Percentiles rank a stretch among this genome's conserved stretches.
phyloP scores from a whole-genome alignment of 2,888 invertebrate species.

The Zonitis immaculata region DNA sequence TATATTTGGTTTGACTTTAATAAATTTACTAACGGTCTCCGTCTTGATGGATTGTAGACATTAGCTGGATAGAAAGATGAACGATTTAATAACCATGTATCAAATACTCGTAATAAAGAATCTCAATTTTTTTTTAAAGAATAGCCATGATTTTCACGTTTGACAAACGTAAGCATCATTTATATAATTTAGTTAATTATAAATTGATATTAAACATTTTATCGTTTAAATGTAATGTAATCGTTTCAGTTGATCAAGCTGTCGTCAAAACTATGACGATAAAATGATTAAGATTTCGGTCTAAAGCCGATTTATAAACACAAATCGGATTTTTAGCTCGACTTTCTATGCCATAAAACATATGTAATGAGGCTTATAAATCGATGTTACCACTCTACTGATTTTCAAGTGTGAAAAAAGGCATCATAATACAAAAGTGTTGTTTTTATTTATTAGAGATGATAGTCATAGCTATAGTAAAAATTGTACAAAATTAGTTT shows the following conservation, averaged over 20 bases:
- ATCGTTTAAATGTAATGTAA: slow-evolving; percentile 3
- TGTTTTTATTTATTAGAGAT: no score
- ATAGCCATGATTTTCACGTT: background rate
- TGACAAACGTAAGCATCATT: no score
- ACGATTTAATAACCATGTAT: slow-evolving; percentile 8
- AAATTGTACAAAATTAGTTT: no score
- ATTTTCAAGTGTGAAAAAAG: no score
- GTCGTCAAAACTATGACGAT: background rate
- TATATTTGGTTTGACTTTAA: slow-evolving; percentile 3
- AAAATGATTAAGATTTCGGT: slow-evolving; percentile 5
- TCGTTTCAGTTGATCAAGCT: background rate
- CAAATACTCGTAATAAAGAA: no score
- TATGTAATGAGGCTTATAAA: background rate
- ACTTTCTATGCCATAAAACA: slow-evolving; percentile 2
- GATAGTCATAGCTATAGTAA: no score
- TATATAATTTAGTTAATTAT: background rate
- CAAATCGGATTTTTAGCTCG: slow-evolving; percentile 4
- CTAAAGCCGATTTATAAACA: slow-evolving; percentile 1
- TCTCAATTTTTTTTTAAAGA: no score
- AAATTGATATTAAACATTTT: background rate
- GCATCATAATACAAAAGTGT: no score
- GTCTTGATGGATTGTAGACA: slow-evolving; percentile 10
- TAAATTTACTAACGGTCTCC: slow-evolving; percentile 9
- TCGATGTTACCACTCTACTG: background rate
- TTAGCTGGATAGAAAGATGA: slow-evolving; percentile 6